Percentiles rank a stretch among this genome's conserved stretches.
phyloP scores from a whole-genome alignment of 2,888 invertebrate species.

The Rhagonycha lutea region DNA sequence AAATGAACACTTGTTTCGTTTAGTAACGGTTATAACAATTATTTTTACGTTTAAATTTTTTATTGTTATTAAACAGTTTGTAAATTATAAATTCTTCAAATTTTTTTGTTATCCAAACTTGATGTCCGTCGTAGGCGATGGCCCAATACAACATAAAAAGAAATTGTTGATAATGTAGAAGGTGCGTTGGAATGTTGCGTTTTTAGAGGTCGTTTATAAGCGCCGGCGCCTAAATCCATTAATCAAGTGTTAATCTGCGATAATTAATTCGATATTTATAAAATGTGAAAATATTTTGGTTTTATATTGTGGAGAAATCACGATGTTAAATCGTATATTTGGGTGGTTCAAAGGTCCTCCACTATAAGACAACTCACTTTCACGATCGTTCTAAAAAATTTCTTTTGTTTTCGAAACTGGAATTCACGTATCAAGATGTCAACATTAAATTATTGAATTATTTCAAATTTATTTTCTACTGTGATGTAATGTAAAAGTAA shows the following conservation, averaged over 20 bases:
- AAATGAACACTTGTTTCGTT: slow-evolving; percentile 23
- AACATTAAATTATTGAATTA: not conserved
- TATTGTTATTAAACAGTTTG: not conserved
- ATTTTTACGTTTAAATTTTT: slow-evolving; percentile 23
- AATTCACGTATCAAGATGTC: not conserved
- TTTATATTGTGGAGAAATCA: not conserved
- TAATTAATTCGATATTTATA: not conserved
- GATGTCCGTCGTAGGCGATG: not conserved
- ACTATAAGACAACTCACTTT: not conserved
- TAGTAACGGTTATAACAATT: slow-evolving; percentile 23
- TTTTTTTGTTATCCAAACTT: not conserved
- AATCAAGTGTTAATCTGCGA: not conserved
- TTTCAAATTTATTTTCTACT: not conserved
- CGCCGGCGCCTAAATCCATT: slow-evolving; percentile 20
- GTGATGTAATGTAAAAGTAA: not conserved
- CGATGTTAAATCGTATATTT: not conserved
- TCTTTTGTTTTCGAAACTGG: not conserved
- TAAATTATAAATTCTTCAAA: not conserved
- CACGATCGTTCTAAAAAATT: not conserved
- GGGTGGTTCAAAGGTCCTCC: not conserved
- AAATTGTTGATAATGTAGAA: not conserved
- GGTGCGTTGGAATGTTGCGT: slow-evolving; percentile 13
- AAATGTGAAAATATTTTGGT: not conserved
- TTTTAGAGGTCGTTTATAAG: slow-evolving; percentile 17
- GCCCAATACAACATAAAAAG: not conserved